A percentile compares a stretch with the other conserved stretches of the same genome.
Conservation (phyloP, 30 jellyfish, hydroid and myxozoan genomes). For the Cassiopea xamachana region DNA sequence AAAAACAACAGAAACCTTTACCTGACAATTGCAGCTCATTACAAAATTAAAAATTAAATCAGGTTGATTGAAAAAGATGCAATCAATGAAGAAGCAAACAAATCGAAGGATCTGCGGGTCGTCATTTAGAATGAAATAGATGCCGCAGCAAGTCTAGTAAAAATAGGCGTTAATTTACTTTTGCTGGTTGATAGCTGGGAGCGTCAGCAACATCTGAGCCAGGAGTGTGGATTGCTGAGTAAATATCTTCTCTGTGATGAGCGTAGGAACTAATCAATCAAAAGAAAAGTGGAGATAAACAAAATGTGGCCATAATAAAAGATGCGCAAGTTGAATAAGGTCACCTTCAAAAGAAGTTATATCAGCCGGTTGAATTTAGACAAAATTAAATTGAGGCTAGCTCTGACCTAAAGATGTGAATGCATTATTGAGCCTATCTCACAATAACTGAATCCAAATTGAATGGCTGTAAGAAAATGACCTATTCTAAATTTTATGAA, state of each 20-base stretch:
- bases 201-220: conserved; percentile 46
- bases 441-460: not conserved
- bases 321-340: not conserved
- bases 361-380: not conserved
- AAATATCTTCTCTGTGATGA: conserved; percentile 22
- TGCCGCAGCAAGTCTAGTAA: not conserved
- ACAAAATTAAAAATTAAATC: no score
- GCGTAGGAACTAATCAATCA: not conserved
- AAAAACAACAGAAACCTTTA: not conserved
- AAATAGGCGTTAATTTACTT: not conserved
- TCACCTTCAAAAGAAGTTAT: not conserved
- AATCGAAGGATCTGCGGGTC: no score
- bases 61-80: no score
- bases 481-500: not conserved
- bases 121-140: not conserved
- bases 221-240: conserved; percentile 25
- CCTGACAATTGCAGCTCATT: not conserved
- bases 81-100: no score
- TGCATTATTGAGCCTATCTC: not conserved
- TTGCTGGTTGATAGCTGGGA: conserved; percentile 20
- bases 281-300: not conserved
- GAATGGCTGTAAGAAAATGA: not conserved
- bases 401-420: not conserved
- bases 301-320: not conserved
- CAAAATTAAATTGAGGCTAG: not conserved